Base-by-base conservation (phyloP, 2,797 vertebrate genomes). In the Lepus townsendii region DNA sequence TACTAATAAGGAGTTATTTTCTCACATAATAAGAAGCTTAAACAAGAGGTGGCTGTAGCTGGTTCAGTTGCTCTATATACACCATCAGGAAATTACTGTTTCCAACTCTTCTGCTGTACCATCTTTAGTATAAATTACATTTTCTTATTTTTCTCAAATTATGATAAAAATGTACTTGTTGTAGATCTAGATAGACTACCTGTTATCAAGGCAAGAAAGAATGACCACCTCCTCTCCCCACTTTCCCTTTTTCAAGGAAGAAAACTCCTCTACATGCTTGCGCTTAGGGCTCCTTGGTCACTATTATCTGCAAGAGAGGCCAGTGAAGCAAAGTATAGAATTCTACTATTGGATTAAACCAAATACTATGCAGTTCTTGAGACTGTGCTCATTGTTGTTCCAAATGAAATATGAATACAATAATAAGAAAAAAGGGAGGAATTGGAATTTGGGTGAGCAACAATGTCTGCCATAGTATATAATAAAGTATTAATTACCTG, bases 91-190 rank as follows among this genome's bases (percentile, higher is more conserved):
- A 86, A 65, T 57, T 72, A n/a, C 1, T 83, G 30, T 73, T 92
- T 76, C 27, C 69, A 1, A 50, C 16, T 75, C 19, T 68, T 62
- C 73, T 71, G 10, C 27, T 75, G 8, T 24, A 14, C 73, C 72
- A 57, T 72, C 42, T 83, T 82, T 83, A 66, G 22, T 3, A 2
- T 47, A 14, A 24, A 42, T 42, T 75, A n/a, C 26, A 38, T 60
- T 92, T 80, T 71, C 30, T 90, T 57, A 16, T 85, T 35, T 83
- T 68, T 47, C 13, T 8, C 50, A 94, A 62, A 57, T 80, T 93
- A 73, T 79, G 35, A 71, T 30, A 50, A 62, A 19, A 84, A 14
- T 42, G 72, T 75, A 22, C 62, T 27, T 57, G 9, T 20, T 60
- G 1, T 30, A 38, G 26, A 20, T 88, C 30, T 5, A 54, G 26